A percentile compares a stretch with the other conserved stretches of the same genome.
These are phyloP conservation scores for Phrynocephalus forsythii DNA, from an alignment of 2,797 vertebrate genomes.

Conservation along the genomic window DNA sequence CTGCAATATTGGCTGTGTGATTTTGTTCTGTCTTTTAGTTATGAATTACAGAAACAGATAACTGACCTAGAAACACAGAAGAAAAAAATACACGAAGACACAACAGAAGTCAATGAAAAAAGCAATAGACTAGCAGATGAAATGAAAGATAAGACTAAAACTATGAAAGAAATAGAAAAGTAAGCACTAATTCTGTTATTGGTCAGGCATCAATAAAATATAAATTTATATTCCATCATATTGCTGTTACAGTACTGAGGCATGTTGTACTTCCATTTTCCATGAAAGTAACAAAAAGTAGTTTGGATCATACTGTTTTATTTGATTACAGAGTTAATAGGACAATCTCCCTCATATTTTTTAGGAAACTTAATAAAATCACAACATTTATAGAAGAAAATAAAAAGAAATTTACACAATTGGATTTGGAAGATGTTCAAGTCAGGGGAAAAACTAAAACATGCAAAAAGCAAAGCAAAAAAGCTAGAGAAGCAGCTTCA, in stretches of 20 bases:
- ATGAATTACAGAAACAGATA: slow-evolving; percentile 88
- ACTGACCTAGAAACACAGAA: slow-evolving; percentile 87
- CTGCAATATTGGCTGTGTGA: slow-evolving; percentile 2
- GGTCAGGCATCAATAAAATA: not conserved
- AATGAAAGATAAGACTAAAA: slow-evolving; percentile 87
- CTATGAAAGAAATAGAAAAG: slow-evolving; percentile 92
- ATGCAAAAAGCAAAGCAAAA: slow-evolving; percentile 90
- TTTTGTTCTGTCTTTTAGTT: slow-evolving; percentile 76
- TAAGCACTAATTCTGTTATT: slow-evolving; percentile 64
- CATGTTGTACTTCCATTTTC: not conserved
- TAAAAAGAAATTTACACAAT: slow-evolving; percentile 92
- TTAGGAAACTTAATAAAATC: slow-evolving; percentile 89
- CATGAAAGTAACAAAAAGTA: not conserved
- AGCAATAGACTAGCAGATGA: slow-evolving; percentile 84
- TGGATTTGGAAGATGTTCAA: slow-evolving; percentile 96
- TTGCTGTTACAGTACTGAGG: not conserved
- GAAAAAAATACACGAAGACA: slow-evolving; percentile 88
- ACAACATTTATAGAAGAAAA: slow-evolving; percentile 89
- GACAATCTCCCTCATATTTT: slow-evolving; percentile 21
- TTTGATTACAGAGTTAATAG: not conserved
- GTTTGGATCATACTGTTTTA: slow-evolving; percentile 11
- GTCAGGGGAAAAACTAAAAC: slow-evolving; percentile 94
- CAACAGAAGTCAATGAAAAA: slow-evolving; percentile 88
- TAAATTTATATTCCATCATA: not conserved
- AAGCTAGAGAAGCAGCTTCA: slow-evolving; percentile 93